A percentile compares a stretch with the other conserved stretches of the same genome.
Evolutionary conservation across 2,113 vertebrate genomes (phyloP).

Genomic region (Spea bombifrons): DNA sequence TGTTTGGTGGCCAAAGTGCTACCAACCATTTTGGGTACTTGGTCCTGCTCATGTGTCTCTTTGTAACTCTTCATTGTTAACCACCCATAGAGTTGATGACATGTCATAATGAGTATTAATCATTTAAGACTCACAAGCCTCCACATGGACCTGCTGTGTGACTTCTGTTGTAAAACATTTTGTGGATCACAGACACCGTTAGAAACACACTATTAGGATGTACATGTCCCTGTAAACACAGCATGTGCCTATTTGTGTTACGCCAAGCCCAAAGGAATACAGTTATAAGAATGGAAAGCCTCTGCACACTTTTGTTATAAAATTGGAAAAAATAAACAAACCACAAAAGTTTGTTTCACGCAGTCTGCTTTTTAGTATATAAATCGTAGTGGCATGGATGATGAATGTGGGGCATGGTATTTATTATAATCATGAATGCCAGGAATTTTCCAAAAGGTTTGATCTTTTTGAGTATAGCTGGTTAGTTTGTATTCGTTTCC

Average conservation of each 20-base stretch:
- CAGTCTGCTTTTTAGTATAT: no score
- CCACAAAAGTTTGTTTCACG: no score
- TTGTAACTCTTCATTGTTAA: conserved; percentile 17
- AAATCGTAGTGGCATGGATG: no score
- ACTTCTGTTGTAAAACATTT: background rate
- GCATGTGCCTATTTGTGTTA: background rate
- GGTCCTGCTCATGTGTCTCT: background rate
- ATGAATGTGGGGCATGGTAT: no score
- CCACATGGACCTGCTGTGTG: conserved; percentile 9
- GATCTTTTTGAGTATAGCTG: no score
- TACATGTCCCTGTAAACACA: background rate
- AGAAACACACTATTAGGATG: background rate
- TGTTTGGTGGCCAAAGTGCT: conserved; percentile 17
- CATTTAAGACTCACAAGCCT: background rate
- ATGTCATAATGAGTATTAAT: conserved; percentile 8
- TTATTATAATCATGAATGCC: no score
- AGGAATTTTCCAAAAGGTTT: no score
- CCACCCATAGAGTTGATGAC: conserved; percentile 26
- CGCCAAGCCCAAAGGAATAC: background rate
- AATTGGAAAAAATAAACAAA: no score
- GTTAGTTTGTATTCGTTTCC: no score
- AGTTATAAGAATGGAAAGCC: no score
- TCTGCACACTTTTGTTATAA: no score
- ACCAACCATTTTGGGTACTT: background rate
- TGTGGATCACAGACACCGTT: background rate